Conservation (phyloP, 1,140 invertebrate genomes). For the Plodia interpunctella region DNA sequence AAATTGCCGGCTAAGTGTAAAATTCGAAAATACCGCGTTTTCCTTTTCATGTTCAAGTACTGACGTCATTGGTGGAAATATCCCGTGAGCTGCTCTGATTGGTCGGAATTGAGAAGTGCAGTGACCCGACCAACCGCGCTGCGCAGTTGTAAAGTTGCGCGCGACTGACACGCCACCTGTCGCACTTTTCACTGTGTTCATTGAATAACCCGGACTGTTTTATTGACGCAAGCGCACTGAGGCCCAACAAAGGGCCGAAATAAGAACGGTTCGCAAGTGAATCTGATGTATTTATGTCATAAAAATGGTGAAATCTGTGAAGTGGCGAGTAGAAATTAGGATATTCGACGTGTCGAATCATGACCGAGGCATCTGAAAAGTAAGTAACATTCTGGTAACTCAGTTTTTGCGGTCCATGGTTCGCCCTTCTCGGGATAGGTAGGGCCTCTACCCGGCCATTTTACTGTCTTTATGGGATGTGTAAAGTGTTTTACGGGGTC, state of each 20-base stretch:
- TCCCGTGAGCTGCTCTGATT: slow-evolving; percentile 33
- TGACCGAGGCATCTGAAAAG: slow-evolving; percentile 87
- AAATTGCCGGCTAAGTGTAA: slow-evolving; percentile 17
- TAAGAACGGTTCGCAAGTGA: slow-evolving; percentile 69
- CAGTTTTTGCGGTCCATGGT: slow-evolving; percentile 46
- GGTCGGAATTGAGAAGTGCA: slow-evolving; percentile 34
- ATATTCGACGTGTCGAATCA: slow-evolving; percentile 84
- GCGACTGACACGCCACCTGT: slow-evolving; percentile 66
- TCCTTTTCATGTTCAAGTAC: slow-evolving; percentile 10
- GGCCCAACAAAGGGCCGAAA: slow-evolving; percentile 74
- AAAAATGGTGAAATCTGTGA: slow-evolving; percentile 83
- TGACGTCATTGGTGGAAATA: slow-evolving; percentile 38
- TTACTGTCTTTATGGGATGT: slow-evolving; percentile 52
- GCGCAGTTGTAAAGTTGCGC: slow-evolving; percentile 31
- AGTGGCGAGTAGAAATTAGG: slow-evolving; percentile 83
- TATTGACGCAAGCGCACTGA: slow-evolving; percentile 70
- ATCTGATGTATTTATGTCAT: slow-evolving; percentile 82
- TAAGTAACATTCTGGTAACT: slow-evolving; percentile 72
- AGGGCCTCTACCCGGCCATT: slow-evolving; percentile 73
- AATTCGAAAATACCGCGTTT: slow-evolving; percentile 32
- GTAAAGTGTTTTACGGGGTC: slow-evolving; percentile 41
- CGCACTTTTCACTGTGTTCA: slow-evolving; percentile 56
- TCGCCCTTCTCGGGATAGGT: slow-evolving; percentile 61
- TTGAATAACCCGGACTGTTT: slow-evolving; percentile 70
- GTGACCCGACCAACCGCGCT: slow-evolving; percentile 37